Percentiles rank a stretch among this genome's conserved stretches.
These are phyloP conservation scores for Xiphophorus couchianus DNA, from an alignment of 2,113 vertebrate species.

Conservation along the genomic window DNA sequence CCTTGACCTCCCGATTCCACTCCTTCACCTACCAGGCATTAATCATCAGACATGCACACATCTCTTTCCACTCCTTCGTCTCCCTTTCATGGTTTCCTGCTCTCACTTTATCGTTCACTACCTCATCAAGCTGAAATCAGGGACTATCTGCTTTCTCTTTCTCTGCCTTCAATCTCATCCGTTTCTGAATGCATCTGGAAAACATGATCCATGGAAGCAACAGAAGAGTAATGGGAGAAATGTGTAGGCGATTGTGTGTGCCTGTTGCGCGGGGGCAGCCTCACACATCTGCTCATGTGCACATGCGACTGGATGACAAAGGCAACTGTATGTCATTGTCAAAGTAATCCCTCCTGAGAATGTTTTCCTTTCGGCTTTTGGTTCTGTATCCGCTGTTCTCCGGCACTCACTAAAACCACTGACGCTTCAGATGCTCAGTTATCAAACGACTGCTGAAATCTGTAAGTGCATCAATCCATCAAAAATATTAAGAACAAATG, in stretches of 20 bases:
- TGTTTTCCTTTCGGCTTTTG: slow-evolving; percentile 39
- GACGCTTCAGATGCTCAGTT: slow-evolving; percentile 32
- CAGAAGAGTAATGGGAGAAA: slow-evolving; percentile 56
- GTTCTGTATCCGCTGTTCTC: slow-evolving; percentile 26
- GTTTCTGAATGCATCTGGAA: slow-evolving; percentile 54
- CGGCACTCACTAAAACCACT: slow-evolving; percentile 54
- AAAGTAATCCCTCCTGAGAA: slow-evolving; percentile 41
- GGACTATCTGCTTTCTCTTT: not conserved
- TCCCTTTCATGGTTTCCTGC: not conserved
- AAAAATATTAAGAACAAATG: slow-evolving; percentile 6
- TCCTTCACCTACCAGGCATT: slow-evolving; percentile 52
- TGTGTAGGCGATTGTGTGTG: slow-evolving; percentile 41
- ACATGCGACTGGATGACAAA: slow-evolving; percentile 46
- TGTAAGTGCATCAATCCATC: slow-evolving; percentile 10
- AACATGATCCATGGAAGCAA: slow-evolving; percentile 60
- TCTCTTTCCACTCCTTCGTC: slow-evolving; percentile 7
- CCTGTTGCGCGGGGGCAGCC: slow-evolving; percentile 15
- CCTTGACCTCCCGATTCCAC: slow-evolving; percentile 52
- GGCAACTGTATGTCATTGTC: slow-evolving; percentile 40
- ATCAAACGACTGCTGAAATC: slow-evolving; percentile 31
- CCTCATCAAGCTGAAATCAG: slow-evolving; percentile 3
- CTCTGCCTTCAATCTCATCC: slow-evolving; percentile 25
- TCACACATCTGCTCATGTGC: slow-evolving; percentile 41
- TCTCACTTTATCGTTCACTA: not conserved
- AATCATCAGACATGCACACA: slow-evolving; percentile 50